A percentile compares a stretch with the other conserved stretches of the same genome.
phyloP scores from a whole-genome alignment of 2,113 vertebrate genomes.

The Indri indri region DNA sequence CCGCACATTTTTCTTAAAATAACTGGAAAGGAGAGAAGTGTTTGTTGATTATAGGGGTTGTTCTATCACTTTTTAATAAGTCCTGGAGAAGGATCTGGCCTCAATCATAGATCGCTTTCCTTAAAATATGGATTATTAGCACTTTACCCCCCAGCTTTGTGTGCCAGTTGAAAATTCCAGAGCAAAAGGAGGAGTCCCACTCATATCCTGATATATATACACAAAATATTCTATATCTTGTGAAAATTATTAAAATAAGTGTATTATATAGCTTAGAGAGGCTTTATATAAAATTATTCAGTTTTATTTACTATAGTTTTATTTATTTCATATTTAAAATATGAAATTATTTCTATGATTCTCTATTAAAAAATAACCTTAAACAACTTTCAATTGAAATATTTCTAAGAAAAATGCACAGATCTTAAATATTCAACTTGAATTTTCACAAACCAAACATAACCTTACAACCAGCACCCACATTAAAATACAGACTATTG shows the following conservation, averaged over 20 bases:
- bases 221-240: neutral
- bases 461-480: neutral
- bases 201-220: neutral
- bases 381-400: slow-evolving; percentile 3
- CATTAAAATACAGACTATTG: slow-evolving; percentile 8
- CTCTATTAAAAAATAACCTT: neutral
- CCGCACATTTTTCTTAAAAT: neutral
- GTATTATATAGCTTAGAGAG: neutral
- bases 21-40: slow-evolving; percentile 5
- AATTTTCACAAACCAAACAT: neutral
- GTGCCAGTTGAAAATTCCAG: neutral
- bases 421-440: neutral
- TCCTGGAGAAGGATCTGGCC: neutral
- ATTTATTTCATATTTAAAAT: neutral
- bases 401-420: neutral
- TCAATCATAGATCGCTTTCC: neutral
- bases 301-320: neutral
- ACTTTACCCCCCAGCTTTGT: neutral
- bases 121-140: neutral
- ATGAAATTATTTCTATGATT: neutral
- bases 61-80: slow-evolving; percentile 20
- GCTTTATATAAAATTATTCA: neutral
- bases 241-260: slow-evolving; percentile 35
- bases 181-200: neutral
- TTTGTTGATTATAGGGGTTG: neutral